Percentiles rank a stretch among this genome's conserved stretches.
These are phyloP conservation scores for Coreoperca whiteheadi DNA, from an alignment of 2,113 vertebrate genomes.

Conservation along the genomic window DNA sequence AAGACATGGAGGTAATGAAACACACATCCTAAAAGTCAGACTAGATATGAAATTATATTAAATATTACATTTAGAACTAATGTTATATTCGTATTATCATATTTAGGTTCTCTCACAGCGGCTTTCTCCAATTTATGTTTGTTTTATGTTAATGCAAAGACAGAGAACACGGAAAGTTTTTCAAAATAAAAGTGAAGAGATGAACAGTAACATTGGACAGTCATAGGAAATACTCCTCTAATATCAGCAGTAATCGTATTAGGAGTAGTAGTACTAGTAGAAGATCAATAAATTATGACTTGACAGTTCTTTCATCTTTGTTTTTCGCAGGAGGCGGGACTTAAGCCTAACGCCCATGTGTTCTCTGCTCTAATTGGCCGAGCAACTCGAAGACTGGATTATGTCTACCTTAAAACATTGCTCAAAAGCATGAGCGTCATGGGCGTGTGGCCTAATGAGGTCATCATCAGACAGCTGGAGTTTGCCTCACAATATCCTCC, in stretches of 20 bases:
- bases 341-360: conserved; percentile 89
- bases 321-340: conserved; percentile 83
- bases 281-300: not conserved
- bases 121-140: not conserved
- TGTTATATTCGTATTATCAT: not conserved
- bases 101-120: not conserved
- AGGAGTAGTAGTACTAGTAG: not conserved
- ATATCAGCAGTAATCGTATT: not conserved
- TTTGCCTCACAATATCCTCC: conserved; percentile 93
- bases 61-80: not conserved
- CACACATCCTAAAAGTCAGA: not conserved
- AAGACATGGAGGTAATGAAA: conserved; percentile 89
- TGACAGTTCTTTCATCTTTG: not conserved
- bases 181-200: not conserved
- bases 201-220: not conserved
- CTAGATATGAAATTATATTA: no score
- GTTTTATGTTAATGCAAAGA: not conserved
- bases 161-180: not conserved
- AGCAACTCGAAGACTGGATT: conserved; percentile 88
- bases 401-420: conserved; percentile 89
- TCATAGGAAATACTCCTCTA: not conserved
- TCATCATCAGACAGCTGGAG: conserved; percentile 93
- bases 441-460: conserved; percentile 89
- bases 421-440: conserved; percentile 88
- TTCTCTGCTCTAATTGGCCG: conserved; percentile 92